These are phyloP conservation scores for Cichladusa arquata DNA, from an alignment of 2,113 vertebrate species.

Conservation along the genomic window DNA sequence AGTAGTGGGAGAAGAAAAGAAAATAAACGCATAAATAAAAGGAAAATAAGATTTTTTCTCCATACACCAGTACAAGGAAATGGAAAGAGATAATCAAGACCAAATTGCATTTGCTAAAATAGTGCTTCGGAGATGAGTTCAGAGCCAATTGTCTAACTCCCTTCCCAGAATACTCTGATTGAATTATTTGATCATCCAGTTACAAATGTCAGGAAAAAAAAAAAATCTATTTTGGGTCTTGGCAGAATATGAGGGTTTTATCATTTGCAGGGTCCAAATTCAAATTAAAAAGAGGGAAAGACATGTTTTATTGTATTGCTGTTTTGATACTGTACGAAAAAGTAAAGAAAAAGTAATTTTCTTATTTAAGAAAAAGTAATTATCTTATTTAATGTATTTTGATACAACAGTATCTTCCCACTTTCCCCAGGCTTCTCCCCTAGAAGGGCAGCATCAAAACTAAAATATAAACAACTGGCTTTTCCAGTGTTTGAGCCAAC, in stretches of 20 bases:
- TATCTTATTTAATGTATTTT: not conserved
- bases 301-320: not conserved
- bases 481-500: not conserved
- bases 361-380: no score
- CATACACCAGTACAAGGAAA: conserved; percentile 10
- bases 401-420: not conserved
- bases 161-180: conserved; percentile 14
- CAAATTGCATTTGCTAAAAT: conserved; percentile 34
- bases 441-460: not conserved
- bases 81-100: not conserved
- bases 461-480: not conserved
- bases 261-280: not conserved
- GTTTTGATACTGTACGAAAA: not conserved
- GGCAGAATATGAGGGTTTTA: not conserved
- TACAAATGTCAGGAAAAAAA: not conserved
- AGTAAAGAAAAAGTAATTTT: no score
- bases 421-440: not conserved
- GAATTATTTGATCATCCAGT: not conserved
- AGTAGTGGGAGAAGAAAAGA: not conserved
- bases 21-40: not conserved
- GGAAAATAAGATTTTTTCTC: conserved; percentile 9
- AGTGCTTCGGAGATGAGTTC: not conserved
- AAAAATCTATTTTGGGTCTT: not conserved
- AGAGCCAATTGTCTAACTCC: not conserved
- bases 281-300: not conserved